Base-by-base conservation (phyloP, 53 echinoderm and acorn worm genomes). In the Patiria pectinifera region DNA sequence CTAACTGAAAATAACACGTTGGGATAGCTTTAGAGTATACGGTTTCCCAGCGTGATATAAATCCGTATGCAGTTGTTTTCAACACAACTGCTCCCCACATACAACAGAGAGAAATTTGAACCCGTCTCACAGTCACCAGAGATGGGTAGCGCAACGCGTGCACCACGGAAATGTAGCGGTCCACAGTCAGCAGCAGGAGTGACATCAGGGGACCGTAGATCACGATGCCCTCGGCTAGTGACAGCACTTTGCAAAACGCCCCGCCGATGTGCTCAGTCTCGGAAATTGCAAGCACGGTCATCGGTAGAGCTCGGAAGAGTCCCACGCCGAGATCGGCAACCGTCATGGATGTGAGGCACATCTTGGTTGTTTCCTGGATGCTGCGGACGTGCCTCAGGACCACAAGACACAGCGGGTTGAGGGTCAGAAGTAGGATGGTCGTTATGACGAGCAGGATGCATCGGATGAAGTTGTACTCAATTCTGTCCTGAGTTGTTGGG, bases 121-220 rank as follows among this genome's bases (percentile, higher is more conserved):
- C 92, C 14, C 92, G 76, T 3, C 26, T 75, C 45, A 77, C 76
- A 58, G 92, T 92, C 10, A 84, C 60, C 6, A 84, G 45, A 21
- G 78, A 84, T 19, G 59, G 85, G 47, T 92, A 92, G 10, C 85
- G 92, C 2, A 92, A 85, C 3, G 92, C 84, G 62, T 92, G 48
- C 21, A 78, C 84, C 16, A 92, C 85, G 11, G 85, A 22, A 75
- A 35, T 35, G 35, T 35, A 35, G 35, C 35, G 35, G 35, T 35
- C 35, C 35, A 35, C 35, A 35, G 35, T 92, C 12, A 92, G 2
- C 59, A 92, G 69, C 2, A 35, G 35, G 35, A 92, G 24, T 70
- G 85, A 92, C 25, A 77, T 18, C 6, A 61, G 22, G 48, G 47
- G 45, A 4, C 6, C 16, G 75, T 5, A 16, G 77, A 4, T 21